Conservation (phyloP, 2,888 invertebrate species). For the Sycophila texana region DNA sequence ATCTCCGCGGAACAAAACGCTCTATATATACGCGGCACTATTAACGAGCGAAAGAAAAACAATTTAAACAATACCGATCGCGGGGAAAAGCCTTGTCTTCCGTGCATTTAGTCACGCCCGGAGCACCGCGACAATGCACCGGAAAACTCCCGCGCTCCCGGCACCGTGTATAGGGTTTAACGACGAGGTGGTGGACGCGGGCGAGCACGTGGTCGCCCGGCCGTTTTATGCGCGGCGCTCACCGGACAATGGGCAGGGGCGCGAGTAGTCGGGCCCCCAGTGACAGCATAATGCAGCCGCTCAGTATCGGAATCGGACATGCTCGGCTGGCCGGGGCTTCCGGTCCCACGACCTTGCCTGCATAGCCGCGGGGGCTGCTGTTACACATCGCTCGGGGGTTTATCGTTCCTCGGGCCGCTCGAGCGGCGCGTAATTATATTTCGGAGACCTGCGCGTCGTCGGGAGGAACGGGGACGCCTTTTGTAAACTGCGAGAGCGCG, state of each 20-base stretch:
- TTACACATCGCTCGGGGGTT: too few relatives aligned
- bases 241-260: not conserved
- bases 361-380: not conserved
- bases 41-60: too few relatives aligned
- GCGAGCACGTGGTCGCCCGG: conserved; percentile 7
- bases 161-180: too few relatives aligned
- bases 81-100: not conserved
- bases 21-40: not conserved
- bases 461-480: too few relatives aligned
- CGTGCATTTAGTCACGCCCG: conserved; percentile 13
- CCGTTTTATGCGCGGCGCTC: not conserved
- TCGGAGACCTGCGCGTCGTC: too few relatives aligned
- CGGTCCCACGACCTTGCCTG: conserved; percentile 54
- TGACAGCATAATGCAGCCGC: too few relatives aligned
- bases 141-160: conserved; percentile 34
- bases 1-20: not conserved
- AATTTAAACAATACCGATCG: too few relatives aligned
- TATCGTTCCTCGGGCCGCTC: too few relatives aligned
- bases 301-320: conserved; percentile 37
- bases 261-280: too few relatives aligned
- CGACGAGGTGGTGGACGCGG: not conserved
- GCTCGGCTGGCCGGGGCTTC: conserved; percentile 37
- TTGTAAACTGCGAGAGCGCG: too few relatives aligned
- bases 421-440: too few relatives aligned
- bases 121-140: conserved; percentile 40